These are phyloP conservation scores for Poeciliopsis turrubarensis DNA, from an alignment of 2,113 vertebrate species.

Conservation along the genomic window DNA sequence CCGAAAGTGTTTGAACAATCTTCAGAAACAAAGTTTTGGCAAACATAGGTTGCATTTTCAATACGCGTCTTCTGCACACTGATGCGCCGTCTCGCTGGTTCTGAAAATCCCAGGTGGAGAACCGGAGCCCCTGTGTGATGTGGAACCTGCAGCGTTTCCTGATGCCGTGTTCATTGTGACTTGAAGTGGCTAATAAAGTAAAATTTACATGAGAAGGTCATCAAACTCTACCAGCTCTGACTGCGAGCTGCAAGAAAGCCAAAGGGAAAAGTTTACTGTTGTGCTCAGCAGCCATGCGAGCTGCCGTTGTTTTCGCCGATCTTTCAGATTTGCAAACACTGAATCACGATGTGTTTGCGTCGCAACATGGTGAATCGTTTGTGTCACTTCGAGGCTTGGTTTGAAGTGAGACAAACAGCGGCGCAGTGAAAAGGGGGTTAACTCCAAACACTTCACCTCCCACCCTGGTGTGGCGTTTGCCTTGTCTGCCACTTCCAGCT, in stretches of 20 bases:
- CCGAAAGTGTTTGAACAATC: too few relatives aligned
- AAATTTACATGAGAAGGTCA: not conserved
- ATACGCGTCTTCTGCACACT: too few relatives aligned
- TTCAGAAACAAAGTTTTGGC: too few relatives aligned
- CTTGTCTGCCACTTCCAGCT: conserved; percentile 43
- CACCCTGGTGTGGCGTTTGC: conserved; percentile 65
- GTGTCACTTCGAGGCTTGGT: conserved; percentile 24
- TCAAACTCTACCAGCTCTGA: not conserved
- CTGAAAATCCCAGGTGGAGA: too few relatives aligned
- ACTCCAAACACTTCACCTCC: conserved; percentile 51
- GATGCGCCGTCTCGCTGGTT: too few relatives aligned
- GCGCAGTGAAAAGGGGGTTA: conserved; percentile 5
- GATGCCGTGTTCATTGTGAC: not conserved
- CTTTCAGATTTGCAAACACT: too few relatives aligned
- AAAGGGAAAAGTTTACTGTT: not conserved
- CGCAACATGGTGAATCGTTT: not conserved
- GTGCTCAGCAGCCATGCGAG: too few relatives aligned
- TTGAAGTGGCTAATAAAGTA: not conserved
- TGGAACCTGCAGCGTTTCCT: not conserved
- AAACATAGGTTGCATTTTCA: too few relatives aligned
- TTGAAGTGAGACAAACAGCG: conserved; percentile 11
- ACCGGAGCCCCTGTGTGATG: not conserved
- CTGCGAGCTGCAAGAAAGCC: not conserved
- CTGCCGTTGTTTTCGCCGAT: too few relatives aligned
- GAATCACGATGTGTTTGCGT: not conserved